Conservation (phyloP, 2,888 invertebrate genomes). For the Tenthredo livida region DNA sequence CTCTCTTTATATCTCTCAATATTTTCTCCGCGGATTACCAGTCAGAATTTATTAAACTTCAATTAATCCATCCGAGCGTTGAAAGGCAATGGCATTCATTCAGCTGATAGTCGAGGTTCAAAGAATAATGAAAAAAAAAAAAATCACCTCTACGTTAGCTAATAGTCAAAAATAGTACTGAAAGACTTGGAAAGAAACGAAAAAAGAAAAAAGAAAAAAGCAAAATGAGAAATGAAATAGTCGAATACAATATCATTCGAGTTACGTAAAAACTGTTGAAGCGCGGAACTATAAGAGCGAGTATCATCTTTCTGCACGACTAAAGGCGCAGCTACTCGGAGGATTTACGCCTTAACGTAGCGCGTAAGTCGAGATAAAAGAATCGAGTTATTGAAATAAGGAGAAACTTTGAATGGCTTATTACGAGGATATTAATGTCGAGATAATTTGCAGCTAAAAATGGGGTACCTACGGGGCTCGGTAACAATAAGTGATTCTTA, state of each 20-base stretch:
- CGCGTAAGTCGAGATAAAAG: background rate
- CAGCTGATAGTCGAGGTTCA: background rate
- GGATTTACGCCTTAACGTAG: constrained; percentile 2
- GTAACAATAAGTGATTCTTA: constrained; percentile 26
- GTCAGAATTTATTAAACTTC: constrained; percentile 39
- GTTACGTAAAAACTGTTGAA: background rate
- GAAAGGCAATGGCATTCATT: background rate
- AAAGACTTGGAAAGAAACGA: too few relatives aligned
- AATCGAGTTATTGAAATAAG: constrained; percentile 48
- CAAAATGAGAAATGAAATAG: background rate
- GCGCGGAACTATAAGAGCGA: background rate
- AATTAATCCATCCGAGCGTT: constrained; percentile 34
- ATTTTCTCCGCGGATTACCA: background rate
- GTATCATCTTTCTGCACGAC: background rate
- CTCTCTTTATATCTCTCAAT: background rate
- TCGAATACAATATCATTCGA: background rate
- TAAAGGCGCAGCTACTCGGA: background rate
- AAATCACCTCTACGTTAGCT: background rate
- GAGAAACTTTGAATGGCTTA: constrained; percentile 41
- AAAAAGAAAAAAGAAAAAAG: too few relatives aligned
- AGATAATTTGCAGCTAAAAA: constrained; percentile 46
- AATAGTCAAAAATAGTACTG: background rate
- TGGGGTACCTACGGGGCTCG: background rate
- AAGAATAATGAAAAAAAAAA: background rate
- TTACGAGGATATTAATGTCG: constrained; percentile 39